These are phyloP conservation scores for Tortrix viridana DNA, from an alignment of 2,888 invertebrate species.

Conservation along the genomic window DNA sequence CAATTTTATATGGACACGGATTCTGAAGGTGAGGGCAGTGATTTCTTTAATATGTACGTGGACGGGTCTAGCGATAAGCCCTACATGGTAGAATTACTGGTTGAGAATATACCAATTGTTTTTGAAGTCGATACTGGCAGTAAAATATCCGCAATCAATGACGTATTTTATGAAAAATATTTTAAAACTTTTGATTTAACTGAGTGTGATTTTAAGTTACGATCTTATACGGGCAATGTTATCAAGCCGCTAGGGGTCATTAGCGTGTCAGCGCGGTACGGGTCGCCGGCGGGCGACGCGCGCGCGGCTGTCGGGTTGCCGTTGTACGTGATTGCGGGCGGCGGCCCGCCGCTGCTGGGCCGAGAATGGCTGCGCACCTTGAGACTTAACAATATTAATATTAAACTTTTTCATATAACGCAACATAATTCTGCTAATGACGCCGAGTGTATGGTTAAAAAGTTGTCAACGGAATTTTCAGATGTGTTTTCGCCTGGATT, in stretches of 20 bases:
- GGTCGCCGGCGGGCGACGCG: neutral
- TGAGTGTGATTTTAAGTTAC: too few species aligned
- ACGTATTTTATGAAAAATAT: neutral
- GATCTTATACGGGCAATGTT: neutral
- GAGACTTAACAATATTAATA: neutral
- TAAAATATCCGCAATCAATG: slow-evolving; percentile 1
- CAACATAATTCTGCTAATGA: neutral
- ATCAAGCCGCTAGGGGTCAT: slow-evolving; percentile 3
- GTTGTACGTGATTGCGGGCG: neutral
- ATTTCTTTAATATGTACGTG: slow-evolving; percentile 2
- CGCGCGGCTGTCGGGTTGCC: too few species aligned
- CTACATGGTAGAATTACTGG: neutral
- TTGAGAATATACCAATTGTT: neutral
- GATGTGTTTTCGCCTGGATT: slow-evolving; percentile 7
- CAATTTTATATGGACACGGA: slow-evolving; percentile 6
- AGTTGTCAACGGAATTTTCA: neutral
- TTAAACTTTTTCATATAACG: neutral
- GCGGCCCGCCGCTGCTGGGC: slow-evolving; percentile 5
- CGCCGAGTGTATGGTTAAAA: neutral
- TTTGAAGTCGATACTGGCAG: too few species aligned
- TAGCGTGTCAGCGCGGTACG: neutral
- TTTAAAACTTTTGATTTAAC: neutral
- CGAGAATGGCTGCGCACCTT: neutral
- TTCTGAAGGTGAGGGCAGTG: slow-evolving; percentile 4
- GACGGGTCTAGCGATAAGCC: slow-evolving; percentile 3